Evolutionary conservation across 2,113 vertebrate genomes (phyloP), one percentile per base, ranked within the genome.

Genomic region (Rattus norvegicus): DNA sequence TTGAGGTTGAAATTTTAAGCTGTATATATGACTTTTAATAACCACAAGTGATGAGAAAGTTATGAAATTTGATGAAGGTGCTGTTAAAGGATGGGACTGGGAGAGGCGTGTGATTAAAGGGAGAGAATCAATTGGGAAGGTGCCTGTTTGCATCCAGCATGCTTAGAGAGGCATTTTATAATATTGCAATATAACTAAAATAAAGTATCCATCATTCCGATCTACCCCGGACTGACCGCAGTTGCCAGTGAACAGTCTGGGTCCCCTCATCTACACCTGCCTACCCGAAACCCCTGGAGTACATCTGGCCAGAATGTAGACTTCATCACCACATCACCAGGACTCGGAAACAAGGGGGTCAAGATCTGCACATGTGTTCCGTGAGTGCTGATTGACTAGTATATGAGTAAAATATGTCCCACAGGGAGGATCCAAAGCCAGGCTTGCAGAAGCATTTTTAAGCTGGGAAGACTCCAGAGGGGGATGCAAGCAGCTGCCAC

Each of bases 1-100:
- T 63, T 92, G 90, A 96, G 80, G 80, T 47, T 77, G 59, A 96
- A 93, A 61, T 88, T 95, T 90, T 88, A 85, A 92, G 83, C 20
- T 16, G 19, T 52, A 26, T 90, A 36, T 9, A n/a, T 92, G 89
- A 65, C 56, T 95, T 97, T 92, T 70, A 95, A 93, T 92, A 93
- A 84, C 11, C 92, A n/a, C 56, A 92, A 88, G 67, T 88, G 84
- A 90, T 87, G 90, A 36, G 75, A 83, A 43, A 87, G 79, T 88
- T 88, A 49, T 94, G 88, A 95, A 70, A 83, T 96, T 65, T 92
- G 92, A 93, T 83, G 87, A 70, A 52, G 26, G 6, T 47, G 36
- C 26, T 76, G 30, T 91, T 95, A 80, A 81, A 52, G 20, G 70
- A 33, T 10, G 69, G 70, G 75, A 76, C 30, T 0, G 4, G 79